A percentile compares a stretch with the other conserved stretches of the same genome.
Conservation (phyloP, 1,140 invertebrate species). For the Mizuhopecten yessoensis region DNA sequence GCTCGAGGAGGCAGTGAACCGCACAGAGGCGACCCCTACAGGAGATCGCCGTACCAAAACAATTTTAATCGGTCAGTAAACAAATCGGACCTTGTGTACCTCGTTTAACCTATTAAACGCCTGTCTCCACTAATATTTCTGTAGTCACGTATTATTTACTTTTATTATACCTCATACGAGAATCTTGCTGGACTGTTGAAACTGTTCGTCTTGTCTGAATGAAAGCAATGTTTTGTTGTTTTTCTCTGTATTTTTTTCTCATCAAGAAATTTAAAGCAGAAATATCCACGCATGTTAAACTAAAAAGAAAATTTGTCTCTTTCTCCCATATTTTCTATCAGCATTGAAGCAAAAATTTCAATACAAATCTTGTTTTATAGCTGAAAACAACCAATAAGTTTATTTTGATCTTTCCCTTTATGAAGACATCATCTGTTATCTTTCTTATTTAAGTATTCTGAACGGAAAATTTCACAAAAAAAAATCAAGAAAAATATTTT, state of each 20-base stretch:
- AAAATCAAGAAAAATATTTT: not conserved
- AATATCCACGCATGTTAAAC: not conserved
- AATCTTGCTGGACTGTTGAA: not conserved
- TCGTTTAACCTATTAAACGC: not conserved
- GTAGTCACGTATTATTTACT: not conserved
- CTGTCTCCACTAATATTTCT: not conserved
- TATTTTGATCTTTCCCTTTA: no score
- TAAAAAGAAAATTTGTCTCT: not conserved
- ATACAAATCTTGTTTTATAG: no score
- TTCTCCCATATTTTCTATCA: no score
- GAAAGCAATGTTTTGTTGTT: not conserved
- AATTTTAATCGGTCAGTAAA: not conserved
- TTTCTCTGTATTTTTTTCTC: not conserved
- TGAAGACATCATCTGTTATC: no score
- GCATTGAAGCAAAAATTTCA: no score
- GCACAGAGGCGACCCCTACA: not conserved
- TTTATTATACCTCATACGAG: not conserved
- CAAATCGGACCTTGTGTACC: constrained; percentile 13
- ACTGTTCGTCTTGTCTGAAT: not conserved
- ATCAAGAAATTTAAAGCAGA: not conserved
- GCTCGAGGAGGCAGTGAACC: not conserved
- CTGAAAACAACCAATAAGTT: no score
- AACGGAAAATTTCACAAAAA: not conserved
- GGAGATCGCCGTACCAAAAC: not conserved
- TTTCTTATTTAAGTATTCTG: no score